Percentiles rank a stretch among this genome's conserved stretches.
These are phyloP conservation scores for Trogon surrucura DNA, from an alignment of 2,113 vertebrate genomes.

Conservation along the genomic window DNA sequence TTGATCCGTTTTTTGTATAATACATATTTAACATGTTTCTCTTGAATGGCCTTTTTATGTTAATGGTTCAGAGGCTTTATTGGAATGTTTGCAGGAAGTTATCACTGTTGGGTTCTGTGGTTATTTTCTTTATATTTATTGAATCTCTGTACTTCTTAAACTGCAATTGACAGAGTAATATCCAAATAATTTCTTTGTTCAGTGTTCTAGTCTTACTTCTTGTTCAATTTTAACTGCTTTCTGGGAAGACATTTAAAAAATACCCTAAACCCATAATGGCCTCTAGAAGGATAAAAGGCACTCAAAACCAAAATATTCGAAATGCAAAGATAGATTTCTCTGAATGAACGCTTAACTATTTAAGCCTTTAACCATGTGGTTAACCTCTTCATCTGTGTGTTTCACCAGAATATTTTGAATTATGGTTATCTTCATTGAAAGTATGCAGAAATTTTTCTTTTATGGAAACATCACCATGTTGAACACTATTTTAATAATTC, in stretches of 20 bases:
- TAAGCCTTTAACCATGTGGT: neutral
- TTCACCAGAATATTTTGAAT: neutral
- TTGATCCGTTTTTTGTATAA: neutral
- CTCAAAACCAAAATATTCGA: neutral
- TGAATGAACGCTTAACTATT: neutral
- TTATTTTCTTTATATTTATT: neutral
- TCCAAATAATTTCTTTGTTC: conserved; percentile 8
- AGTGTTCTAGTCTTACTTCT: neutral
- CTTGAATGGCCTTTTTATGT: neutral
- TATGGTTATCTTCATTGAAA: neutral
- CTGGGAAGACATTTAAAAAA: neutral
- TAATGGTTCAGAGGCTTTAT: neutral
- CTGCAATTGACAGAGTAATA: neutral
- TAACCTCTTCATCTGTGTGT: neutral
- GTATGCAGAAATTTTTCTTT: neutral
- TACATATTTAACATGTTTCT: neutral
- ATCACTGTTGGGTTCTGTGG: neutral
- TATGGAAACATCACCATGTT: neutral
- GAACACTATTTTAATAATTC: neutral
- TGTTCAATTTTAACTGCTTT: neutral
- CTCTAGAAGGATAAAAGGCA: neutral
- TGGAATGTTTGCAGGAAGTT: neutral
- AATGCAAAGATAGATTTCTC: neutral
- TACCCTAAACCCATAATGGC: neutral
- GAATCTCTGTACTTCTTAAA: neutral